Percentiles rank a stretch among this genome's conserved stretches.
These are phyloP conservation scores for Urocitellus parryii DNA, from an alignment of 2,113 vertebrate species.

Conservation along the genomic window DNA sequence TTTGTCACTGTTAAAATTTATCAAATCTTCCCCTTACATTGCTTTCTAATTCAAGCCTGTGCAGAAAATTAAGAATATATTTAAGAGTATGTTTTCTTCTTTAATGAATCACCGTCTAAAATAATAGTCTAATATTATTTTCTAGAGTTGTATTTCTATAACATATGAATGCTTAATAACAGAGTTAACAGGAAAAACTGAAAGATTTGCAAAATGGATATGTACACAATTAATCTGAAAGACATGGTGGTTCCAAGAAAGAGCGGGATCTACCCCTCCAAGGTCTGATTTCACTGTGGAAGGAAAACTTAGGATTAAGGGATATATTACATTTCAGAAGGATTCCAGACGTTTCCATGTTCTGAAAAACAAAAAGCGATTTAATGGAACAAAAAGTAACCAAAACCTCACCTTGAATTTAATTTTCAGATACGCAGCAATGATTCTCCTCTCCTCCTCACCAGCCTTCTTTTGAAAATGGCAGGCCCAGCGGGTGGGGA, in stretches of 20 bases:
- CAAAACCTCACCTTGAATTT: neutral
- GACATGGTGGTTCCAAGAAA: neutral
- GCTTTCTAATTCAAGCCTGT: neutral
- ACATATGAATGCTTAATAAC: neutral
- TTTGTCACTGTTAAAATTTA: neutral
- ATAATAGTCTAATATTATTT: neutral
- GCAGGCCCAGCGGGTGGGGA: neutral
- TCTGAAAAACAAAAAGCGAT: neutral
- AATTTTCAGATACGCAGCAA: neutral
- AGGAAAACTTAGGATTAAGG: neutral
- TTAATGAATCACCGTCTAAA: neutral
- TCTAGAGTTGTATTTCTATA: neutral
- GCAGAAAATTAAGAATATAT: neutral
- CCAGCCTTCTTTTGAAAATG: neutral
- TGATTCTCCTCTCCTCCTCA: neutral
- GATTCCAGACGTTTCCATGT: neutral
- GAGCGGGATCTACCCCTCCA: neutral
- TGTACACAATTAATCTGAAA: neutral
- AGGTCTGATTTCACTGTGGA: neutral
- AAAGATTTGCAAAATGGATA: neutral
- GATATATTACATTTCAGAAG: neutral
- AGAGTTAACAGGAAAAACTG: neutral
- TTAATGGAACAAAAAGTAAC: neutral
- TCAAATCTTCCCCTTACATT: neutral
- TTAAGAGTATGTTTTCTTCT: neutral